Conservation (phyloP, 2,797 vertebrate genomes). For the Anableps anableps region DNA sequence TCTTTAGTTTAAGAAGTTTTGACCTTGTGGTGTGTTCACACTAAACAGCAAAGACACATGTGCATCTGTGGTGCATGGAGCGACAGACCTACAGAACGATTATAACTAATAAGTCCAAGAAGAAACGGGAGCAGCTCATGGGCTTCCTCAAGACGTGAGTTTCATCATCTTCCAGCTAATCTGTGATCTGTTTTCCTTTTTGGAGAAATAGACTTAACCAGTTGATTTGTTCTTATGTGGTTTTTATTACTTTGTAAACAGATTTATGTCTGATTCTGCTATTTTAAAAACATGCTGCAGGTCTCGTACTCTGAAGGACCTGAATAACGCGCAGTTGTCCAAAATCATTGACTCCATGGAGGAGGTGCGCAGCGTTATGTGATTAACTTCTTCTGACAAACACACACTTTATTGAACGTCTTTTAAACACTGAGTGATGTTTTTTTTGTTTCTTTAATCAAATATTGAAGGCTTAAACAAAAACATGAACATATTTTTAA, state of each 20-base stretch:
- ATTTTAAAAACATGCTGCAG: slow-evolving; percentile 49
- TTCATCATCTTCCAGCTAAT: neutral
- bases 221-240: neutral
- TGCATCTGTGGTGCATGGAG: slow-evolving; percentile 85
- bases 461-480: too few relatives aligned
- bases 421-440: neutral
- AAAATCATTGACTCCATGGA: slow-evolving; percentile 88
- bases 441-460: neutral
- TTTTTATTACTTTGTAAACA: neutral
- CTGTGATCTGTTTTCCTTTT: neutral
- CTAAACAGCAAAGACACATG: slow-evolving; percentile 75
- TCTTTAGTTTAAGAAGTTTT: neutral
- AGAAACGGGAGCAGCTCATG: slow-evolving; percentile 80
- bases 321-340: slow-evolving; percentile 81
- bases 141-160: slow-evolving; percentile 84
- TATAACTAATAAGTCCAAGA: slow-evolving; percentile 84
- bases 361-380: slow-evolving; percentile 72
- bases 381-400: neutral
- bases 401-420: neutral
- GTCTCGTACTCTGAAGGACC: slow-evolving; percentile 81
- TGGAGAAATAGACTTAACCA: neutral
- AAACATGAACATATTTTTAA: neutral
- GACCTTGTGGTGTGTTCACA: neutral
- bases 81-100: slow-evolving; percentile 85
- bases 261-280: neutral